Percentiles rank a stretch among this genome's conserved stretches.
Evolutionary conservation across 2,113 vertebrate genomes (phyloP).

Genomic region (Oreochromis tanganicae): DNA sequence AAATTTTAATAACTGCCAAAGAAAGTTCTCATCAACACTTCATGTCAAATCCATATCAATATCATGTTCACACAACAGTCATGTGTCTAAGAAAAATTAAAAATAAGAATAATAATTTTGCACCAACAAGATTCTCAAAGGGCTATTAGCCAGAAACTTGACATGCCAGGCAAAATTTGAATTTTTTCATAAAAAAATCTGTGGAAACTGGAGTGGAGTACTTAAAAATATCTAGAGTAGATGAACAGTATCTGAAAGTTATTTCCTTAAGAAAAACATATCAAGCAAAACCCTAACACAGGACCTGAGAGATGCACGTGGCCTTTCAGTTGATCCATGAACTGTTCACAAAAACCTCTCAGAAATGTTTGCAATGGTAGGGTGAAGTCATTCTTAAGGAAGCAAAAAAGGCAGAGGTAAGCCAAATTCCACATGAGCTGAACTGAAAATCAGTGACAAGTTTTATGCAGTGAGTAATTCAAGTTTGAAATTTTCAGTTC

Average conservation of each 20-base stretch:
- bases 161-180: neutral
- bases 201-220: no score
- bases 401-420: fast-evolving
- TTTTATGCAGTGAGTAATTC: neutral
- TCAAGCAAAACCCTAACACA: neutral
- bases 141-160: neutral
- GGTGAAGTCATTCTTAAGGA: neutral
- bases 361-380: neutral
- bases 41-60: no score
- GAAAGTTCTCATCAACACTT: no score
- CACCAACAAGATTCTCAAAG: no score
- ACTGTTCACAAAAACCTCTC: neutral
- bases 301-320: neutral
- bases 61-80: no score
- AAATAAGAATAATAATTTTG: no score
- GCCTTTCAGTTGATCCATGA: neutral
- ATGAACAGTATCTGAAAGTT: neutral
- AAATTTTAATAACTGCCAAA: no score
- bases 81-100: no score
- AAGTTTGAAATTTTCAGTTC: fast-evolving
- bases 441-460: neutral
- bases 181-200: neutral
- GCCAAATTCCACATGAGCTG: neutral
- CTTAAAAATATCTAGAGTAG: neutral
- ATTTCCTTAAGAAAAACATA: neutral